These are phyloP conservation scores for Clarias laeviceps DNA, from an alignment of 2,797 vertebrate species.

Conservation along the genomic window DNA sequence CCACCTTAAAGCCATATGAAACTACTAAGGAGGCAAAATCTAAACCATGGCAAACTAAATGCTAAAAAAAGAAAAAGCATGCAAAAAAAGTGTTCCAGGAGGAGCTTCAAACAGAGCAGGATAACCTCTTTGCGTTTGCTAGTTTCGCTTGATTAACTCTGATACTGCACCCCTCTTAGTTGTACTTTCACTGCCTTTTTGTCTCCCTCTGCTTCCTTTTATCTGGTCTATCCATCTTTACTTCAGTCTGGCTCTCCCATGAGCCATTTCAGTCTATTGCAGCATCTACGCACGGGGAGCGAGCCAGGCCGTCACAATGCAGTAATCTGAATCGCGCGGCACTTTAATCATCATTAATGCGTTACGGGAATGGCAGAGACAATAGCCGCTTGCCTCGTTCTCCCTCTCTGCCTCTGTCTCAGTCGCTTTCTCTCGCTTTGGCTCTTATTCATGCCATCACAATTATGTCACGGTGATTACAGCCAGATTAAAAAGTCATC, in stretches of 20 bases:
- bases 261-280: slow-evolving; percentile 45
- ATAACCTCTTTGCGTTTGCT: not conserved
- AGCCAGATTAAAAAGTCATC: slow-evolving; percentile 56
- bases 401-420: not conserved
- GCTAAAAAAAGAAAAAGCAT: too few relatives aligned
- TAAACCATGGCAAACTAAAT: too few relatives aligned
- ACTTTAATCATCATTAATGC: slow-evolving; percentile 49
- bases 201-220: not conserved
- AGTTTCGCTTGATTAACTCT: not conserved
- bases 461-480: slow-evolving; percentile 56
- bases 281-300: slow-evolving; percentile 14
- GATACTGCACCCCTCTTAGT: not conserved
- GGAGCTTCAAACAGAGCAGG: not conserved
- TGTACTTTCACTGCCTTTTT: not conserved
- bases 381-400: not conserved
- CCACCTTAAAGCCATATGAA: too few relatives aligned
- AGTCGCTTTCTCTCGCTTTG: not conserved
- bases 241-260: slow-evolving; percentile 34
- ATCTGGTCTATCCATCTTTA: slow-evolving; percentile 1
- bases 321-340: slow-evolving; percentile 4
- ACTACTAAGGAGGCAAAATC: too few relatives aligned
- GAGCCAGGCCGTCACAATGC: slow-evolving; percentile 8
- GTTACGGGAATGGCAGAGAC: slow-evolving; percentile 21
- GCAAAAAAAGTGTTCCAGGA: not conserved
- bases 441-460: slow-evolving; percentile 30